Evolutionary conservation across 2,113 vertebrate genomes (phyloP).

Genomic region (Harpagus bidentatus): DNA sequence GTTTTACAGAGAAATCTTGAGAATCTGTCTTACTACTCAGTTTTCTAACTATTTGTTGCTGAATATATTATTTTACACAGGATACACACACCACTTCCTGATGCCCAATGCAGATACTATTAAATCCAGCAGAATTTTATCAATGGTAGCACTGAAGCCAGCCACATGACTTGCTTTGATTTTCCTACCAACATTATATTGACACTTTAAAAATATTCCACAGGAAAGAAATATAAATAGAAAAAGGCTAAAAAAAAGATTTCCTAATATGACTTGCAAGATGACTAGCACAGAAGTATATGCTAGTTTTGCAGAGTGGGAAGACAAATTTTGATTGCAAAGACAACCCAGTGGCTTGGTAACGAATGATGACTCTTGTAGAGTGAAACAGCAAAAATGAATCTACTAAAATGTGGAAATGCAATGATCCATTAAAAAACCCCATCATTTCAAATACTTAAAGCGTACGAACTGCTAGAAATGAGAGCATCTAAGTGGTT

Average conservation of each 20-base stretch:
- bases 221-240: not conserved
- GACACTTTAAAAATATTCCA: not conserved
- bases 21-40: not conserved
- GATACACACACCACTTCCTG: not conserved
- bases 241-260: not conserved
- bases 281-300: not conserved
- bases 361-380: not conserved
- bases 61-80: not conserved
- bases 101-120: not conserved
- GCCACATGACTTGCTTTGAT: rapidly evolving
- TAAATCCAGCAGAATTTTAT: not conserved
- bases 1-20: not conserved
- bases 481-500: not conserved
- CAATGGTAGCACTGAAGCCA: not conserved
- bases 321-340: not conserved
- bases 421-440: not conserved
- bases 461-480: not conserved
- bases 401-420: not conserved
- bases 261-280: not conserved
- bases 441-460: not conserved
- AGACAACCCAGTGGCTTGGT: not conserved
- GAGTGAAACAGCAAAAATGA: not conserved
- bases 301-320: not conserved
- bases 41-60: not conserved
- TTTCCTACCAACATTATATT: not conserved